Evolutionary conservation across 2,797 vertebrate genomes (phyloP), one percentile per base, ranked within the genome.

Genomic region (Phylloscopus collybita): DNA sequence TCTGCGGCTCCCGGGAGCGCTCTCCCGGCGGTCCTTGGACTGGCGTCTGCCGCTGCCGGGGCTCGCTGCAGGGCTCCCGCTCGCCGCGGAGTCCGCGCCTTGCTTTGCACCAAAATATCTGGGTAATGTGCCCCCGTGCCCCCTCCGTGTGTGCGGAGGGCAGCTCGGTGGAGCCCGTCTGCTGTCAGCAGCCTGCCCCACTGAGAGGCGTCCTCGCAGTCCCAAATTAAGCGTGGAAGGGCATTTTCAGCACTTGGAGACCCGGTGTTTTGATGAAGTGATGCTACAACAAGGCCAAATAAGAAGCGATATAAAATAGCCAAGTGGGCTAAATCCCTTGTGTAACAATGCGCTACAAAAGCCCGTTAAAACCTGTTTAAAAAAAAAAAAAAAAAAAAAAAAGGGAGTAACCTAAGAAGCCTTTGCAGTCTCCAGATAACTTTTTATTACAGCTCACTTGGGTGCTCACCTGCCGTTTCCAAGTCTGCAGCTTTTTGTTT

Each of bases 381-480:
- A 34, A 61, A 73, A 32, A 29, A 47, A 38, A 38, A 62, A 59
- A 32, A 59, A 25, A 59, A 62, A 54, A 54, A 34, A 29, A 47
- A 22, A 44, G 44, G 3, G 20, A 21, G 61, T 38, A 62, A 19
- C 1, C 0, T n/a, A 11, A 60, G 70, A 29, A 76, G 45, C 67
- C 54, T 66, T 61, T 70, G 6, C 15, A 34, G 62, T 36, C 40
- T 53, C 56, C 60, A 29, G 67, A 36, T 67, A 95, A 95, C 95
- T 95, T 95, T 95, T 81, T 73, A n/a, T 79, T 57, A 7, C 56
- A 38, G 29, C 50, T 75, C 60, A 2, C 36, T 88, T 38, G 80
- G 34, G 50, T 47, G 54, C 51, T 81, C 83, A 76, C 94, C 92
- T 95, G 70, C 67, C 6, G 74, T 92, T 80, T 67, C 81, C 36